Evolutionary conservation across 1,140 invertebrate genomes (phyloP), one percentile per base, ranked within the genome.

Genomic region (Mizuhopecten yessoensis): DNA sequence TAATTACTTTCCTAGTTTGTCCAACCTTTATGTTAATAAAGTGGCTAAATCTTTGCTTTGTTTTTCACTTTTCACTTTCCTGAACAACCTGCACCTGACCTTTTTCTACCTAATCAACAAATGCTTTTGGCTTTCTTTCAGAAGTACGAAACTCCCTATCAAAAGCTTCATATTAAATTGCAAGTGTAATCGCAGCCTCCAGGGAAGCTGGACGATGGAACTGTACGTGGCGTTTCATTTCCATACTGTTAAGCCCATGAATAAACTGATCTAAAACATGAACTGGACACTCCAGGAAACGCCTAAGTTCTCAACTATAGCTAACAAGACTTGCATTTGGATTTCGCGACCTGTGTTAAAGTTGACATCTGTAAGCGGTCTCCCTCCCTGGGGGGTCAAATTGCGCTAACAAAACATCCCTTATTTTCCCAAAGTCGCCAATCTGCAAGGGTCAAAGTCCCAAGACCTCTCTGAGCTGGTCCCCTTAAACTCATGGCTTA

Each of bases 91-190:
- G 45, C 20, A 49, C 45, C 3, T 49, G 45, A 49, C 13, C 15
- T 2, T 5, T 2, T 49, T 49, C 45, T 49, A 23, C 20, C 36
- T 39, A 5, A 49, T 49, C 11, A 20, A 49, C 45, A 49, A 49
- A 49, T 20, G 45, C 11, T 23, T 23, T 49, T 20, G 45, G 45
- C 20, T 49, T 49, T 20, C 45, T 49, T 20, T 20, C 45, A 20
- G 45, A 2, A 20, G 20, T 20, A 20, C 20, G 45, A 2, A 39
- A 39, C 36, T 49, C 42, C 13, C 33, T 49, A 0, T 34, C 87
- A 87, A 90, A 90, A 29, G 87, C 87, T 57, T 89, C 91, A 87
- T 49, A 90, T 87, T 90, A 39, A 20, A 87, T 87, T 10, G 75
- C 87, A 42, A 49, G 49, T 86, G 89, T 75, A 20, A 90, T 93